These are phyloP conservation scores for Patella caerulea DNA, from an alignment of 2,888 invertebrate species.

Conservation along the genomic window DNA sequence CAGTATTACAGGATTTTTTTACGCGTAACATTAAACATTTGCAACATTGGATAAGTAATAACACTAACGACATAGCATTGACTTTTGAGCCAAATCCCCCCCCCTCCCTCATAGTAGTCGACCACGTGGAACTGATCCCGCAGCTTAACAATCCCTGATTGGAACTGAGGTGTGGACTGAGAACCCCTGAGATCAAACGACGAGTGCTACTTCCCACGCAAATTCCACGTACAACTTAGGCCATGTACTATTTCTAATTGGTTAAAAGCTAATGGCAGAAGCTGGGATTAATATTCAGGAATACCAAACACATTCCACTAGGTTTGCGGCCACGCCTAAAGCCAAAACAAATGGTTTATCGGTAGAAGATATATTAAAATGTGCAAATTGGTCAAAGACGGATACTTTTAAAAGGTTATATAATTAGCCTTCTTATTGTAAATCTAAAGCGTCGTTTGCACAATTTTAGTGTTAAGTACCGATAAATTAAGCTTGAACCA, in stretches of 20 bases:
- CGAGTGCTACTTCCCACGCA: too few species aligned
- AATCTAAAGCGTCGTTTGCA: not conserved
- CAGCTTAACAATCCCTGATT: too few species aligned
- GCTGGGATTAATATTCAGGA: constrained; percentile 24
- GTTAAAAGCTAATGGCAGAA: constrained; percentile 17
- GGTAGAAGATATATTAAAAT: constrained; percentile 24
- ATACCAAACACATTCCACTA: constrained; percentile 22
- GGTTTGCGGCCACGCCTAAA: constrained; percentile 20
- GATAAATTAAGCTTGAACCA: not conserved
- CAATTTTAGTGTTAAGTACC: not conserved
- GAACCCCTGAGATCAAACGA: too few species aligned
- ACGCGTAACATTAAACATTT: too few species aligned
- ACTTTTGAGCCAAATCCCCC: too few species aligned
- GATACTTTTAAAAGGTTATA: constrained; percentile 27
- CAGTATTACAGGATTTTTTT: too few species aligned
- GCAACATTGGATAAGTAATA: too few species aligned
- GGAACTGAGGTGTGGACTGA: too few species aligned
- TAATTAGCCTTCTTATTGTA: not conserved
- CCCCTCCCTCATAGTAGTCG: too few species aligned
- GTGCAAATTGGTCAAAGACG: constrained; percentile 17
- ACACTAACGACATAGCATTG: too few species aligned
- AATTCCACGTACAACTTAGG: not conserved
- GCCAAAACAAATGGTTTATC: constrained; percentile 23
- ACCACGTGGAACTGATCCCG: too few species aligned
- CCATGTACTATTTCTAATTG: constrained; percentile 20